These are phyloP conservation scores for Brachionus asplanchnoidis DNA, from an alignment of 1,140 invertebrate genomes.

Conservation along the genomic window DNA sequence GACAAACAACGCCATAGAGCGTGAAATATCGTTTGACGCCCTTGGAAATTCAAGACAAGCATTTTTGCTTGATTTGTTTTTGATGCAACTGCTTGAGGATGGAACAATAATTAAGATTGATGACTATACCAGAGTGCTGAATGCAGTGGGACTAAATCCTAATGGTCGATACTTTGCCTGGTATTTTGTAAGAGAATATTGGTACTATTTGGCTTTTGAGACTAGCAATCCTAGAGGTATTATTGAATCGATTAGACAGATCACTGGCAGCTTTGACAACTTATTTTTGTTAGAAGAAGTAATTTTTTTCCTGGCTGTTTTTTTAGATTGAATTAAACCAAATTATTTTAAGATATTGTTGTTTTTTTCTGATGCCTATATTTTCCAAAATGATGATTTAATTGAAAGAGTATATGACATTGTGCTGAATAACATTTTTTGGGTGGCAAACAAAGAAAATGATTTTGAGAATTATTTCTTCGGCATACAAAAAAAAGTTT, in stretches of 20 bases:
- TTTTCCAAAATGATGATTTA: neutral
- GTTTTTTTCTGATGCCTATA: neutral
- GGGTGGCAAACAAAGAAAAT: conserved; percentile 20
- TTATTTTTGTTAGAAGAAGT: conserved; percentile 34
- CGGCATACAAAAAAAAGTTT: neutral
- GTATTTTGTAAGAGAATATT: conserved; percentile 32
- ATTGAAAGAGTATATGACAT: neutral
- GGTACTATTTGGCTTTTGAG: conserved; percentile 28
- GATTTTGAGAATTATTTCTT: conserved; percentile 24
- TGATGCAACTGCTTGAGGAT: neutral
- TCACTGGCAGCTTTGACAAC: conserved; percentile 23
- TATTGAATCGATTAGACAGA: neutral
- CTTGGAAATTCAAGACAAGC: conserved; percentile 10
- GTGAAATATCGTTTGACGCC: neutral
- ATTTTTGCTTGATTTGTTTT: conserved; percentile 23
- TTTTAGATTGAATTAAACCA: neutral
- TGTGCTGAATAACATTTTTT: conserved; percentile 30
- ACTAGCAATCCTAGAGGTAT: neutral
- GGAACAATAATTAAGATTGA: neutral
- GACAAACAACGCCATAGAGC: neutral
- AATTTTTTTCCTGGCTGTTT: neutral
- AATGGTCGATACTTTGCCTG: conserved; percentile 33
- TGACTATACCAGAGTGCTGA: neutral
- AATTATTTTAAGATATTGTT: neutral
- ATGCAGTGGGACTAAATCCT: conserved; percentile 10